Conservation (phyloP, 2,113 vertebrate species). For the Arizona elegans region DNA sequence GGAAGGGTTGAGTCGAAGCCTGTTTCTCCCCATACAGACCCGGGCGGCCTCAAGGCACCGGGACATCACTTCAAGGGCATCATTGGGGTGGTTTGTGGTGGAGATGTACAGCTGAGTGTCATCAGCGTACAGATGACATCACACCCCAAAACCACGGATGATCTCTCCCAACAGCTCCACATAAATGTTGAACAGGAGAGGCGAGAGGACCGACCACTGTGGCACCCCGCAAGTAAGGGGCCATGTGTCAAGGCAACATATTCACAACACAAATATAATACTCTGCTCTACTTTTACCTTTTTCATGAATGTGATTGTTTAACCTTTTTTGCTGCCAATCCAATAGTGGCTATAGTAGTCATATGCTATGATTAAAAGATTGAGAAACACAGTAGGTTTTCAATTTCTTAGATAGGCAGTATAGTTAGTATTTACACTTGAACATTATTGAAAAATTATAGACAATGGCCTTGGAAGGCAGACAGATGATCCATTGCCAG, state of each 20-base stretch:
- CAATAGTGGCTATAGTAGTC: not conserved
- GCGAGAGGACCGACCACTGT: too few relatives aligned
- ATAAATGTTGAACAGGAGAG: too few relatives aligned
- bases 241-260: not conserved
- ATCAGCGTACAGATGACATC: too few relatives aligned
- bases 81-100: too few relatives aligned
- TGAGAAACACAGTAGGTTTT: not conserved
- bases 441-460: not conserved
- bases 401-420: not conserved
- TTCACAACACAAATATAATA: not conserved
- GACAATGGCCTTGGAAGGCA: not conserved
- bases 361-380: not conserved
- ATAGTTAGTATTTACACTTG: not conserved
- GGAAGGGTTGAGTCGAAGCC: too few relatives aligned
- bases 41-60: too few relatives aligned
- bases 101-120: too few relatives aligned
- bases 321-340: not conserved
- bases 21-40: too few relatives aligned
- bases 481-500: not conserved
- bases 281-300: not conserved
- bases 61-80: too few relatives aligned
- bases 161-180: too few relatives aligned
- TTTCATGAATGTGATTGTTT: not conserved
- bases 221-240: too few relatives aligned
- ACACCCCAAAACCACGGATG: too few relatives aligned